Conservation (phyloP, 2,888 invertebrate genomes). For the Polylopha cassiicola region DNA sequence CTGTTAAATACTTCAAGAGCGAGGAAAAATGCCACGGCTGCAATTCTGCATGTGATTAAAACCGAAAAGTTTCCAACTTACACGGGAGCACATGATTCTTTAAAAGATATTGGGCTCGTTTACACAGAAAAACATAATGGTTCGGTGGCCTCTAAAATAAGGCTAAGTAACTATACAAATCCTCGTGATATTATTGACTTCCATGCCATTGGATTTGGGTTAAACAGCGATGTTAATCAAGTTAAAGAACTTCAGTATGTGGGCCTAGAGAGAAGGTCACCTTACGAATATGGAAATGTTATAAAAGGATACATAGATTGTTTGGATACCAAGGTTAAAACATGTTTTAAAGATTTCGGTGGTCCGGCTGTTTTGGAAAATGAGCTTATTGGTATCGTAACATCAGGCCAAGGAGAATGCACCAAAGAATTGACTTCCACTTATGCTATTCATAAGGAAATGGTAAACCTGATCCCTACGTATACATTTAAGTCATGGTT, state of each 20-base stretch:
- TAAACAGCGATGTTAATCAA: slow-evolving; percentile 55
- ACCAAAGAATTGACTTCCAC: slow-evolving; percentile 50
- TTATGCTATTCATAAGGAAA: slow-evolving; percentile 53
- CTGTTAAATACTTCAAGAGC: slow-evolving; percentile 54
- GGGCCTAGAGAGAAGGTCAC: slow-evolving; percentile 50
- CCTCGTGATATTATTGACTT: slow-evolving; percentile 41
- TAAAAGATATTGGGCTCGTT: slow-evolving; percentile 58
- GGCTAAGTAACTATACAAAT: slow-evolving; percentile 50
- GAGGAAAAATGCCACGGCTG: slow-evolving; percentile 42
- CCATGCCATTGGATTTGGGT: slow-evolving; percentile 59
- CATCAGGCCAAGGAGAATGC: slow-evolving; percentile 51
- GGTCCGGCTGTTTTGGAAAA: slow-evolving; percentile 56
- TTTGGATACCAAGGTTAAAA: slow-evolving; percentile 56
- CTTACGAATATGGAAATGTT: slow-evolving; percentile 25
- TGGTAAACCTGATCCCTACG: slow-evolving; percentile 51
- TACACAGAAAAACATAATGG: slow-evolving; percentile 58
- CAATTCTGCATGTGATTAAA: slow-evolving; percentile 49
- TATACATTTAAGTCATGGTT: slow-evolving; percentile 61
- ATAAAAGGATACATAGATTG: slow-evolving; percentile 55
- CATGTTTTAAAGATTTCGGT: slow-evolving; percentile 63
- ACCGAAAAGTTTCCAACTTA: slow-evolving; percentile 58
- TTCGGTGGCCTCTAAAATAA: slow-evolving; percentile 49
- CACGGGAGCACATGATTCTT: slow-evolving; percentile 34
- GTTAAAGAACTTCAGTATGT: slow-evolving; percentile 52
- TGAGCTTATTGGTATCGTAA: slow-evolving; percentile 57